phyloP scores from a whole-genome alignment of 2,113 vertebrate species.

The Crotalus viridis region DNA sequence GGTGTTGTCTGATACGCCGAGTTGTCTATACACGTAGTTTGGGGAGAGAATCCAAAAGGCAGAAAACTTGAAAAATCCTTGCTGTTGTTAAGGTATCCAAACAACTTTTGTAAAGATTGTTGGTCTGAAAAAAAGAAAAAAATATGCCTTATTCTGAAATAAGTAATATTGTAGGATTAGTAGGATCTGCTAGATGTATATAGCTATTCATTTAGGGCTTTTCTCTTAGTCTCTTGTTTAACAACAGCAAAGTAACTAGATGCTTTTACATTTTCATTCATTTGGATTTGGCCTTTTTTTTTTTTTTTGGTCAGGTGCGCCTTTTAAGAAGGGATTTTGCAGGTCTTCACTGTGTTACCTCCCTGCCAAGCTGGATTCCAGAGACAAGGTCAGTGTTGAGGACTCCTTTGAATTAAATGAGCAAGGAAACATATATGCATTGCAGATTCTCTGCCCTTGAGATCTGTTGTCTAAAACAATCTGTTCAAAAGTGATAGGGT shows the following conservation, averaged over 20 bases:
- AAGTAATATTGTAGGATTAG: neutral
- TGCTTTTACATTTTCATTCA: constrained; percentile 69
- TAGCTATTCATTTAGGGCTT: neutral
- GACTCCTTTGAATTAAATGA: constrained; percentile 84
- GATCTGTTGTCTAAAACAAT: constrained; percentile 83
- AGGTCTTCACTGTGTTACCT: constrained; percentile 72
- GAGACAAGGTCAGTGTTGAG: constrained; percentile 81
- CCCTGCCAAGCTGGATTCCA: constrained; percentile 76
- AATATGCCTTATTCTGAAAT: neutral
- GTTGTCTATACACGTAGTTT: neutral
- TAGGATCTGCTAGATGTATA: neutral
- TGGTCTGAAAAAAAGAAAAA: neutral
- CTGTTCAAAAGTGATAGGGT: constrained; percentile 81
- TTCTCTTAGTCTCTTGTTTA: constrained; percentile 40
- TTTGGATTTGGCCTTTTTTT: constrained; percentile 67
- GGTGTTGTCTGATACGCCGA: too few relatives aligned
- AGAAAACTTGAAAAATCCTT: neutral
- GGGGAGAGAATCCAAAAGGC: neutral
- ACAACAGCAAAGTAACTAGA: constrained; percentile 57
- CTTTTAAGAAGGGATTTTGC: constrained; percentile 79
- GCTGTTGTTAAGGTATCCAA: neutral
- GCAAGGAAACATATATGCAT: constrained; percentile 79
- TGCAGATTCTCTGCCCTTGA: constrained; percentile 83
- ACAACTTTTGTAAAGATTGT: neutral
- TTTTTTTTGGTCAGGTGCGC: constrained; percentile 67